Evolutionary conservation across 2,888 invertebrate species (phyloP), one percentile per base, ranked within the genome.

Genomic region (Philereme transversata): DNA sequence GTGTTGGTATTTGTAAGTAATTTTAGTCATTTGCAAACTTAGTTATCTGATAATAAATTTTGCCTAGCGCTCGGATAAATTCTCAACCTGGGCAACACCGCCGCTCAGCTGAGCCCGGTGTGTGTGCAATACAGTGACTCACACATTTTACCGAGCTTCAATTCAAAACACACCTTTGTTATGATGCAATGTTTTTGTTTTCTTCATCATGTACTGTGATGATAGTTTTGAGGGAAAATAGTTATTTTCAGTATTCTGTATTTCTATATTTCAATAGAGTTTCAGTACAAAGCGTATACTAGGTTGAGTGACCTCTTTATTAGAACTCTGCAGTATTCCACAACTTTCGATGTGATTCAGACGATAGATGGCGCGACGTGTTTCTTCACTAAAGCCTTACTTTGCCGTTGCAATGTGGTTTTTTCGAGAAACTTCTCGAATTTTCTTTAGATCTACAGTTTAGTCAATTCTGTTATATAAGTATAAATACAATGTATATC

Each of bases 101-200:
- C 9, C n/a, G 10, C 4, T 3, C 6, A 51, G 1, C 5, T 38
- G 5, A 5, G 33, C n/a, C 11, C 33, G 58, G 69, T 71, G 67
- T 66, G 67, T 9, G 67, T 65, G 60, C 54, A 48, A 65, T 44
- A 67, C 65, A 64, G 49, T 64, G 64, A 69, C 54, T 67, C 71
- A 65, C 54, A 61, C 4, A 40, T 40, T 47, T 53, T 35, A 47
- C 47, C 34, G 49, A 36, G 48, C 47, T 51, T 47, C 59, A 52
- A 64, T 65, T 61, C 60, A 60, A 62, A 62, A 68, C 63, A 70
- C 52, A 60, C 56, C 57, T 62, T 63, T 52, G 58, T 52, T 63
- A 68, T 68, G 68, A 68, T 70, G 70, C 70, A 68, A 70, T 65
- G 51, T 64, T 67, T 65, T 65, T 55, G 46, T 66, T 60, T 57